Conservation (phyloP, 2,113 vertebrate species). For the Pomatorhinus ruficollis region DNA sequence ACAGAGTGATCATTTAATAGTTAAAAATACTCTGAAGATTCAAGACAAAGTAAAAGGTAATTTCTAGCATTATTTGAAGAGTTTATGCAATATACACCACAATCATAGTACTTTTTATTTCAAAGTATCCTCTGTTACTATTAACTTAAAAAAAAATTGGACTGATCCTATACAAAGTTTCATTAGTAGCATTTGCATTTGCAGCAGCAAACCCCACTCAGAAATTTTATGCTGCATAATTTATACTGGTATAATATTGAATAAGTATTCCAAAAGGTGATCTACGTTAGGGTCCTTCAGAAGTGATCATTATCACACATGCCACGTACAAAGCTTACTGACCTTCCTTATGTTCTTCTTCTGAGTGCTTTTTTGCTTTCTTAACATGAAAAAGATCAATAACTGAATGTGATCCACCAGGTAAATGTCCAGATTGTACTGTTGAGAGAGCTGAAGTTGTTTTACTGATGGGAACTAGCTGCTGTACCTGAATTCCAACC, state of each 20-base stretch:
- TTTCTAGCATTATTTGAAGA: not conserved
- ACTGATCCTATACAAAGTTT: not conserved
- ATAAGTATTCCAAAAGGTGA: not conserved
- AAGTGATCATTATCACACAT: not conserved
- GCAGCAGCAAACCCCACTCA: not conserved
- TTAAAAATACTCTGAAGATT: not conserved
- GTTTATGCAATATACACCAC: not conserved
- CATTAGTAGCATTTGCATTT: not conserved
- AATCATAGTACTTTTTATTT: not conserved
- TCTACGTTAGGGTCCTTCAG: not conserved
- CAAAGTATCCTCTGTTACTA: not conserved
- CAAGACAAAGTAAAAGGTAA: not conserved
- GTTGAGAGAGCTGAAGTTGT: constrained; percentile 31
- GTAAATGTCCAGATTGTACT: constrained; percentile 55
- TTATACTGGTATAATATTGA: not conserved
- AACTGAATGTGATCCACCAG: constrained; percentile 79
- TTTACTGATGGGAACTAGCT: constrained; percentile 79
- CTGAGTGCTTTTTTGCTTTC: constrained; percentile 58
- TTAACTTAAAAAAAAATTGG: not conserved
- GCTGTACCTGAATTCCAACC: constrained; percentile 92
- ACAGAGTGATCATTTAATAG: not conserved
- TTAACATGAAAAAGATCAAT: constrained; percentile 84
- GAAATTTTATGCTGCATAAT: not conserved
- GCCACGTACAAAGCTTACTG: constrained; percentile 6
- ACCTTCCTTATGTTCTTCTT: constrained; percentile 76